A percentile compares a stretch with the other conserved stretches of the same genome.
Evolutionary conservation across 2,113 vertebrate species (phyloP).

Genomic region (Periophthalmodon schlosseri): DNA sequence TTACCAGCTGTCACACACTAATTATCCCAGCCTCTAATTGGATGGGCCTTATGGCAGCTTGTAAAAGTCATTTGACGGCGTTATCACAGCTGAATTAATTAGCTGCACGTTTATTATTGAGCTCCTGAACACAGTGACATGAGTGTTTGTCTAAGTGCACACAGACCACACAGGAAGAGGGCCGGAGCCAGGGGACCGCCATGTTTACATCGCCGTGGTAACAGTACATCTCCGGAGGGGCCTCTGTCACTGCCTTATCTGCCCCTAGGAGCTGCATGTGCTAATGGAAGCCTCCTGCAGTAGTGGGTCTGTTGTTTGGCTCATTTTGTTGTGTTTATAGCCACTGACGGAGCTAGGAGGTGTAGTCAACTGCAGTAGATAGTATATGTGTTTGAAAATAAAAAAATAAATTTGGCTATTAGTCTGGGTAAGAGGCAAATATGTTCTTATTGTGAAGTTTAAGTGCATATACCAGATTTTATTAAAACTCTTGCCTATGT

Average conservation of each 20-base stretch:
- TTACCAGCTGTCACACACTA: neutral
- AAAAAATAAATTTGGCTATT: no score
- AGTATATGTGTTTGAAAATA: neutral
- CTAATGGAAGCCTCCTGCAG: conserved; percentile 60
- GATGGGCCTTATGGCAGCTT: neutral
- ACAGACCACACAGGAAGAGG: conserved; percentile 52
- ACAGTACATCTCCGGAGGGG: conserved; percentile 39
- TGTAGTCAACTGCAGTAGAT: neutral
- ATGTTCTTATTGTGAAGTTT: no score
- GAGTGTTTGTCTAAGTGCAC: conserved; percentile 12
- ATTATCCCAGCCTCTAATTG: neutral
- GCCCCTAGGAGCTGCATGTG: conserved; percentile 47
- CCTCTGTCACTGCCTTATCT: conserved; percentile 51
- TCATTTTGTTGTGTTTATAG: neutral
- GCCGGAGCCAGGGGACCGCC: conserved; percentile 10
- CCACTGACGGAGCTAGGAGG: neutral
- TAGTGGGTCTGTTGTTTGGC: conserved; percentile 26
- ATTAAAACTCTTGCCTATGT: no score
- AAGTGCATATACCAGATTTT: no score
- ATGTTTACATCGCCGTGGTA: conserved; percentile 59
- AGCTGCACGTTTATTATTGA: neutral
- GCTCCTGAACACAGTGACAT: neutral
- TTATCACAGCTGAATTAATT: neutral
- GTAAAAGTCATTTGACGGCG: neutral
- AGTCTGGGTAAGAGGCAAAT: no score